Percentiles rank a stretch among this genome's conserved stretches.
These are phyloP conservation scores for Nesoenas mayeri DNA, from an alignment of 2,113 vertebrate species.

Conservation along the genomic window DNA sequence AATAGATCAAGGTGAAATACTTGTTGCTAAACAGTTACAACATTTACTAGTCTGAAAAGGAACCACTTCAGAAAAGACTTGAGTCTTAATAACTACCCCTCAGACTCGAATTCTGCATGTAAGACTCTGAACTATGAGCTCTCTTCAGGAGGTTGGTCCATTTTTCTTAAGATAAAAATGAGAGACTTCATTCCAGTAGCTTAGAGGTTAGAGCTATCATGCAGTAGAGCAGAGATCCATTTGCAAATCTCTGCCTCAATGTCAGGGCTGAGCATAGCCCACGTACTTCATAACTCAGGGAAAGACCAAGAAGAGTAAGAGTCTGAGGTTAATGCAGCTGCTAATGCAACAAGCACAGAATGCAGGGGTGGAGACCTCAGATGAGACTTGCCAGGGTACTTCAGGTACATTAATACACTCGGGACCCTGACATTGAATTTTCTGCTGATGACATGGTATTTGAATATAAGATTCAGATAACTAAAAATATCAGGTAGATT, in stretches of 20 bases:
- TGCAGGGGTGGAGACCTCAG: fast-evolving
- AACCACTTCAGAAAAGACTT: background rate
- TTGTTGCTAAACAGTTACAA: background rate
- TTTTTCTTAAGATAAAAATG: background rate
- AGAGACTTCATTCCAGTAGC: background rate
- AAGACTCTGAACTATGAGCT: background rate
- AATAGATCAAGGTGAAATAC: background rate
- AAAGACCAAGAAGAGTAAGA: background rate
- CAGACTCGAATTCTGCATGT: background rate
- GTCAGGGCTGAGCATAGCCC: background rate
- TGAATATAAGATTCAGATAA: background rate
- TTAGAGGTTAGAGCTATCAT: background rate
- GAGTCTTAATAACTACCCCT: background rate
- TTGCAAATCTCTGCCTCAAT: background rate
- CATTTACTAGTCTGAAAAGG: background rate
- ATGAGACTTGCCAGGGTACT: background rate
- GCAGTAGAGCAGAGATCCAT: background rate
- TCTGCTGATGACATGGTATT: background rate
- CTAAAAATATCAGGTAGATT: background rate
- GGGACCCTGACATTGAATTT: background rate
- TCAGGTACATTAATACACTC: too few species aligned
- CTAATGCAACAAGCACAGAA: background rate
- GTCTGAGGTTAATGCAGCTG: background rate
- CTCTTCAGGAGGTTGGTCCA: background rate
- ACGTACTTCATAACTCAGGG: background rate